Base-by-base conservation (phyloP, 2,113 vertebrate genomes). In the Recurvirostra avosetta region DNA sequence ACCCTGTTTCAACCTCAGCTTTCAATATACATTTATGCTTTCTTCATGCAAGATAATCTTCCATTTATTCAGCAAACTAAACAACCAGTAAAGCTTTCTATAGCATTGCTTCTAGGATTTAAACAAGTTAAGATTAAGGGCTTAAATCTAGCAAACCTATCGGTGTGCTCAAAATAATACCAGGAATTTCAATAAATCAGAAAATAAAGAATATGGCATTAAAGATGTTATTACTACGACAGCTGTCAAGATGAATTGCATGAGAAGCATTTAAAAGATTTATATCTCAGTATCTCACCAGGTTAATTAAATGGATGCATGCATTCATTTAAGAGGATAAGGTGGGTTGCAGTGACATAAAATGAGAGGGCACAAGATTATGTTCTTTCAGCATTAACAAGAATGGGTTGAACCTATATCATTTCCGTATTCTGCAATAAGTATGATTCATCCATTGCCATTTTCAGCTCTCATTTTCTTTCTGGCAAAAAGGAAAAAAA, bases 301-400 rank as follows among this genome's bases (percentile, higher is more conserved):
- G 91, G 97, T 96, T 96, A 97, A 97, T 97, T 96, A 97, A 97
- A 96, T 85, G 94, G 85, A 94, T 88, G 95, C 80, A 68, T 58
- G 41, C 74, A 91, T 92, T 97, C 86, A 88, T 73, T 97, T 97
- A 87, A 92, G 88, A 92, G 86, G 95, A 92, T 68, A 75, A 94
- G 70, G 45, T 76, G 21, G 90, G 83, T 32, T 96, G 94, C 94
- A 94, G 61, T 82, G 61, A 85, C 87, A 95, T 90, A 90, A 96
- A 96, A 96, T 70, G 50, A 94, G 88, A 95, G 80, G 95, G 45
- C 47, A 89, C 55, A n/a, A 87, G 94, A 94, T 91, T 95, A 90
- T 6, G 14, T 67, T 86, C 90, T 93, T 95, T 75, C 91, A 92
- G 66, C 88, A 88, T 61, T 94, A 95, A 90, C 73, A 76, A 88